Conservation (phyloP, 2,888 invertebrate species). For the Amorpha juglandis region DNA sequence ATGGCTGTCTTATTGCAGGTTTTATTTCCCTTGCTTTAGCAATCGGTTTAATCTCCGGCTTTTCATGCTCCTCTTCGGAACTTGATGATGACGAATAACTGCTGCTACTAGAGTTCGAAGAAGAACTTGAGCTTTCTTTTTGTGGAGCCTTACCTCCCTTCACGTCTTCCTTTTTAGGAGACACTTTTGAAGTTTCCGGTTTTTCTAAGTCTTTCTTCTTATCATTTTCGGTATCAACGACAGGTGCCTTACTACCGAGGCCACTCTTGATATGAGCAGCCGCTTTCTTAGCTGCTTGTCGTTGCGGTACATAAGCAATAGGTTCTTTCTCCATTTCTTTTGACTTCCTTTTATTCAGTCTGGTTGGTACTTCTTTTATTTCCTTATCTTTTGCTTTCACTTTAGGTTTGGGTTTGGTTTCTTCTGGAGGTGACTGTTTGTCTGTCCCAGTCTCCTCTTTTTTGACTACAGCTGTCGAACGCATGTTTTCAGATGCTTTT, state of each 20-base stretch:
- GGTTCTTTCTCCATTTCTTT: constrained; percentile 87
- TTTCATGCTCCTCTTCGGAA: constrained; percentile 84
- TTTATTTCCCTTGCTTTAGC: constrained; percentile 77
- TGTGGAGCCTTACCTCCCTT: constrained; percentile 61
- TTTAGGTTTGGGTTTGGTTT: constrained; percentile 69
- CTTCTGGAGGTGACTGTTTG: constrained; percentile 63
- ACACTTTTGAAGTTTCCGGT: constrained; percentile 56
- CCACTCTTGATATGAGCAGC: constrained; percentile 95
- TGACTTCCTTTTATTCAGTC: constrained; percentile 76
- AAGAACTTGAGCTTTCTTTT: constrained; percentile 80
- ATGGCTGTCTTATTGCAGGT: constrained; percentile 62
- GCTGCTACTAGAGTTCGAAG: constrained; percentile 82
- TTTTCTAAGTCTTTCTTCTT: constrained; percentile 72
- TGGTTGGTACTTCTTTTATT: constrained; percentile 64
- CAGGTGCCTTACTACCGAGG: constrained; percentile 83
- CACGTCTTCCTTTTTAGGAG: constrained; percentile 76
- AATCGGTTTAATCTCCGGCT: constrained; percentile 67
- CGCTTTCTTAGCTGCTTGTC: constrained; percentile 96
- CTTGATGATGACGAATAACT: constrained; percentile 85
- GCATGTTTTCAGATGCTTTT: constrained; percentile 95
- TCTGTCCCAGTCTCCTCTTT: constrained; percentile 67
- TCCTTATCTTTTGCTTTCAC: constrained; percentile 78
- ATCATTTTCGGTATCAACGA: constrained; percentile 65
- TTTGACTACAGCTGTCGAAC: constrained; percentile 84
- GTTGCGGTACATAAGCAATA: constrained; percentile 93